Conservation (phyloP, 2,888 invertebrate species). For the Athetis lepigone region DNA sequence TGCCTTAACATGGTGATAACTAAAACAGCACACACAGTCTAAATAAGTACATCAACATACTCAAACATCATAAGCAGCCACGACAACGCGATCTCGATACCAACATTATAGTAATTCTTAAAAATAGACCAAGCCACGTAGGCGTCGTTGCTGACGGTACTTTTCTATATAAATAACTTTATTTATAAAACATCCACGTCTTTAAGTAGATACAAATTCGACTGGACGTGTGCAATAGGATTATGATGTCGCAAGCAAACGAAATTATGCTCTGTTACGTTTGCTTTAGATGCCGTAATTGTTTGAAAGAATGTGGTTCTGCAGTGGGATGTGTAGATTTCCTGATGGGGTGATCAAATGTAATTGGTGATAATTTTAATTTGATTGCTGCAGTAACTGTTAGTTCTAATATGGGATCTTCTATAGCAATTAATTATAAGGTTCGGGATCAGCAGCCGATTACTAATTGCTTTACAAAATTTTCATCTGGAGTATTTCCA, state of each 20-base stretch:
- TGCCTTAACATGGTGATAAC: not conserved
- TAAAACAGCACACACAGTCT: constrained; percentile 1
- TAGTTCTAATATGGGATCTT: constrained; percentile 13
- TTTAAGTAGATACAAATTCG: constrained; percentile 62
- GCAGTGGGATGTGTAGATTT: constrained; percentile 25
- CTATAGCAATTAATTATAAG: too few species aligned
- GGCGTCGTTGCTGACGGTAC: constrained; percentile 65
- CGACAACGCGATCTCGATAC: constrained; percentile 40
- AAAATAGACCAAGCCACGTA: constrained; percentile 63
- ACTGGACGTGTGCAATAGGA: constrained; percentile 68
- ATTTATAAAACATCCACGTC: constrained; percentile 72
- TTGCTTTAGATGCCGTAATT: constrained; percentile 24
- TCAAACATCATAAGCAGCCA: constrained; percentile 31
- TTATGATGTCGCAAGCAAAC: constrained; percentile 62
- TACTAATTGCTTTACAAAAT: too few species aligned
- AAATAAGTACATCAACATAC: constrained; percentile 23
- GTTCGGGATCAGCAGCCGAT: too few species aligned
- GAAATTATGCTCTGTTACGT: constrained; percentile 55
- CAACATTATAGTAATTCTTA: constrained; percentile 65
- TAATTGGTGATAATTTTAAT: constrained; percentile 30
- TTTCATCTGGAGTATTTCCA: too few species aligned
- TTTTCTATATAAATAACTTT: constrained; percentile 67
- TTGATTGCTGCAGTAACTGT: constrained; percentile 6
- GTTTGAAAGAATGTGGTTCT: constrained; percentile 15
- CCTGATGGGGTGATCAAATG: constrained; percentile 43